phyloP scores from a whole-genome alignment of 2,888 invertebrate species.

The Xanthorhoe spadicearia region DNA sequence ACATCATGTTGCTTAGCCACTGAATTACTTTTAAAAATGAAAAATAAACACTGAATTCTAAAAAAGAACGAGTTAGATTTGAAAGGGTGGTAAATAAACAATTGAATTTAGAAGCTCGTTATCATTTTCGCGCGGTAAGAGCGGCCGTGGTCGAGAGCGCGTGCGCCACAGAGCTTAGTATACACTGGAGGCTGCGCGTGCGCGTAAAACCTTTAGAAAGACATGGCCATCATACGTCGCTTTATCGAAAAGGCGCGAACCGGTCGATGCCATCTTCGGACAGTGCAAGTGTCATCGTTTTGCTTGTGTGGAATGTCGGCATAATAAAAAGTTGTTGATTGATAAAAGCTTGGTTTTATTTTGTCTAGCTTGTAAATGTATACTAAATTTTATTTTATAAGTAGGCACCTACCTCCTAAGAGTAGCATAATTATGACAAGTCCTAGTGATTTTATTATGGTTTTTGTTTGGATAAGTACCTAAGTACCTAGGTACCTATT shows the following conservation, averaged over 20 bases:
- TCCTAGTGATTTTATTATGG: too few relatives aligned
- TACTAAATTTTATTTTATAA: neutral
- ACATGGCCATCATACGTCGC: slow-evolving; percentile 37
- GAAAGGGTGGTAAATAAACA: slow-evolving; percentile 24
- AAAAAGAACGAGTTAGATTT: neutral
- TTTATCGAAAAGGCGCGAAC: slow-evolving; percentile 46
- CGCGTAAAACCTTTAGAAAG: slow-evolving; percentile 63
- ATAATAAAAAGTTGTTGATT: slow-evolving; percentile 1
- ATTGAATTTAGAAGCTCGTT: slow-evolving; percentile 60
- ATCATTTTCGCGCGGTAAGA: slow-evolving; percentile 70
- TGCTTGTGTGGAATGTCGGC: slow-evolving; percentile 19
- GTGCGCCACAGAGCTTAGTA: slow-evolving; percentile 71
- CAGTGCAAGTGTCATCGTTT: slow-evolving; percentile 42
- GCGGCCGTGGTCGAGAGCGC: slow-evolving; percentile 62
- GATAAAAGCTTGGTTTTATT: neutral
- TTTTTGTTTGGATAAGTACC: too few relatives aligned
- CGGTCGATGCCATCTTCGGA: slow-evolving; percentile 62
- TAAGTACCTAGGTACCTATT: neutral
- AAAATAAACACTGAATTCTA: neutral
- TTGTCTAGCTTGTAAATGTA: neutral
- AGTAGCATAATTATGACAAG: too few relatives aligned
- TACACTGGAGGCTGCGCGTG: slow-evolving; percentile 67
- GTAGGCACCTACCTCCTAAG: neutral
- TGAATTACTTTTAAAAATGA: slow-evolving; percentile 1
- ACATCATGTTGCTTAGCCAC: slow-evolving; percentile 61